Evolutionary conservation across 2,888 invertebrate species (phyloP), one percentile per base, ranked within the genome.

Genomic region (Brachyptera risi): DNA sequence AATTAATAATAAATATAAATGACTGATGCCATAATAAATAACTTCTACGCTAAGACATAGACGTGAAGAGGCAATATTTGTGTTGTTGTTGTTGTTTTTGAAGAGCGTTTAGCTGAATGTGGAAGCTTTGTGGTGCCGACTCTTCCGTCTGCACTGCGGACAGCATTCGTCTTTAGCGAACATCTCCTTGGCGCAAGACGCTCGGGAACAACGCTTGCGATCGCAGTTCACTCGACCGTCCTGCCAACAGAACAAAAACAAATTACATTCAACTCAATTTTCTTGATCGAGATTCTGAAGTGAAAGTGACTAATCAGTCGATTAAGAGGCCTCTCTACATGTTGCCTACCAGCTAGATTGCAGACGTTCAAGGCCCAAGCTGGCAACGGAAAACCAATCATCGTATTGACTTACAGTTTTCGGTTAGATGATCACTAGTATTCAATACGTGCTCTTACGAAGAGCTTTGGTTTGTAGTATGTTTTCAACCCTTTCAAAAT

Each of bases 211-310:
- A n/a, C 86, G 83, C 71, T 89, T 89, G 65, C 91, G 81, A 67
- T 87, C 86, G 74, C 93, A 94, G 62, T 84, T 86, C 62, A 88
- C 85, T 69, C 84, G 84, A 58, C 91, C 89, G 72, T 91, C 90
- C 92, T 93, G 76, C 0, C 77, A 69, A 73, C 65, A 62, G 60
- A 7, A 31, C 31, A 31, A 11, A n/a, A n/a, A n/a, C n/a, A n/a
- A n/a, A n/a, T n/a, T n/a, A 13, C 40, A 38, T 4, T 4, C 17
- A 38, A 13, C 35, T 9, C 35, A 5, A 5, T 35, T 11, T 11
- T 35, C 11, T 35, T 11, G 5, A 35, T 9, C 5, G 5, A 35
- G 5, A 11, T 35, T 35, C 11, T 35, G 11, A 9, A 35, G 35
- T 11, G 35, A 11, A 35, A 35, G 5, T 57, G 59, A 65, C 65